phyloP scores from a whole-genome alignment of 1,140 invertebrate genomes.

The Harpegnathos saltator region DNA sequence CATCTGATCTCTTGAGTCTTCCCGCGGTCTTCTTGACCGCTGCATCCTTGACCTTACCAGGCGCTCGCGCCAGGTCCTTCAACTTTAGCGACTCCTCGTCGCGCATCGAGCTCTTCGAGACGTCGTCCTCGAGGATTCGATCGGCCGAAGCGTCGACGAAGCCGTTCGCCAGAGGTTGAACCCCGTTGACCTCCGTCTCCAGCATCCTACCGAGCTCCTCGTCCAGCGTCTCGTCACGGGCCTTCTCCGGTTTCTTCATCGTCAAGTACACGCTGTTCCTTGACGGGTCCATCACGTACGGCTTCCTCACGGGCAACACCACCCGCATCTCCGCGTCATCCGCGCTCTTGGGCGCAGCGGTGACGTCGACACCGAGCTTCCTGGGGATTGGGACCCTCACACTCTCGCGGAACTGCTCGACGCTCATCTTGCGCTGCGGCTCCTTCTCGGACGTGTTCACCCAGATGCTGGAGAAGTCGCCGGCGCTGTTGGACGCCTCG shows the following conservation, averaged over 20 bases:
- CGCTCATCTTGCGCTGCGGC: neutral
- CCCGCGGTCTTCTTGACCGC: neutral
- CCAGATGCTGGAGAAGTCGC: slow-evolving; percentile 79
- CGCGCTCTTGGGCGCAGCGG: neutral
- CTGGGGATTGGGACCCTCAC: slow-evolving; percentile 77
- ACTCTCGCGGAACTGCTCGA: slow-evolving; percentile 81
- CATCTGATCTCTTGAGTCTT: slow-evolving; percentile 22
- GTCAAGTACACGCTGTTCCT: slow-evolving; percentile 83
- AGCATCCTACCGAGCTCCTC: too few relatives aligned
- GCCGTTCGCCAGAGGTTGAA: neutral
- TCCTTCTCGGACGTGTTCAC: slow-evolving; percentile 64
- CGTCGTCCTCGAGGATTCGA: neutral
- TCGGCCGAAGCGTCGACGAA: neutral
- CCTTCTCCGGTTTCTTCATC: slow-evolving; percentile 73
- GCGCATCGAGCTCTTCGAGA: neutral
- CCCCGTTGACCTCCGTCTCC: too few relatives aligned
- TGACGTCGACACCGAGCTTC: slow-evolving; percentile 16
- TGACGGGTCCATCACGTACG: slow-evolving; percentile 80
- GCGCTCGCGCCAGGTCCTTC: neutral
- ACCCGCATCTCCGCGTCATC: slow-evolving; percentile 66
- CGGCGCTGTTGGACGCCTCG: slow-evolving; percentile 82
- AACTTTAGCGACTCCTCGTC: neutral
- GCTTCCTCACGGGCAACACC: slow-evolving; percentile 78
- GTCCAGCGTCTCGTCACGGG: neutral
- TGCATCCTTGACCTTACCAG: slow-evolving; percentile 8